Evolutionary conservation across 1,140 invertebrate genomes (phyloP).

Genomic region (Dreissena polymorpha): DNA sequence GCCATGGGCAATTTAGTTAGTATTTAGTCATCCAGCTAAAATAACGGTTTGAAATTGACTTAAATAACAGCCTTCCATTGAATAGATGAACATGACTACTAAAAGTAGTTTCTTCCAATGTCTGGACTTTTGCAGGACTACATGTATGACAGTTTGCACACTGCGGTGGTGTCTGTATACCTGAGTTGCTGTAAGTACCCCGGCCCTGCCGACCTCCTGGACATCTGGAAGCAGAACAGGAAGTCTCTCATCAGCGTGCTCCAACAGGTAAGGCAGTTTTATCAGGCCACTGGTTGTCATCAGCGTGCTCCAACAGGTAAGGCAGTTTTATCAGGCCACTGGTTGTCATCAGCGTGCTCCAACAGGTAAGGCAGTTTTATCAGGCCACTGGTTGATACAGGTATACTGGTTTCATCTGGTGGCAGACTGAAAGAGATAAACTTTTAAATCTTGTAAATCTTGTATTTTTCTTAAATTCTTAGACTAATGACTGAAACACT

Average conservation of each 20-base stretch:
- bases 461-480: too few relatives aligned
- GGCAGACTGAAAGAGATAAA: constrained; percentile 81
- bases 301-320: constrained; percentile 87
- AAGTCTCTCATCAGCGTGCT: constrained; percentile 86
- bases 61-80: too few relatives aligned
- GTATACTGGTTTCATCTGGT: constrained; percentile 77
- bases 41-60: too few relatives aligned
- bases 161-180: constrained; percentile 83
- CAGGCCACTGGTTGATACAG: constrained; percentile 83
- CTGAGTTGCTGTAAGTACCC: constrained; percentile 99
- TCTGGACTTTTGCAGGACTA: constrained; percentile 39
- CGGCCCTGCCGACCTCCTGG: constrained; percentile 87
- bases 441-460: too few relatives aligned
- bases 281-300: constrained; percentile 81
- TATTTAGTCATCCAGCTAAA: too few relatives aligned
- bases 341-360: constrained; percentile 85
- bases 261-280: constrained; percentile 84
- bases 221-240: constrained; percentile 97
- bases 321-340: neutral
- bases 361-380: constrained; percentile 84
- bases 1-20: too few relatives aligned
- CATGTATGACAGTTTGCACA: constrained; percentile 43
- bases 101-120: too few relatives aligned
- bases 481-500: too few relatives aligned
- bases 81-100: too few relatives aligned